Percentiles rank a stretch among this genome's conserved stretches.
phyloP scores from a whole-genome alignment of 2,113 vertebrate genomes.

The Bos taurus region DNA sequence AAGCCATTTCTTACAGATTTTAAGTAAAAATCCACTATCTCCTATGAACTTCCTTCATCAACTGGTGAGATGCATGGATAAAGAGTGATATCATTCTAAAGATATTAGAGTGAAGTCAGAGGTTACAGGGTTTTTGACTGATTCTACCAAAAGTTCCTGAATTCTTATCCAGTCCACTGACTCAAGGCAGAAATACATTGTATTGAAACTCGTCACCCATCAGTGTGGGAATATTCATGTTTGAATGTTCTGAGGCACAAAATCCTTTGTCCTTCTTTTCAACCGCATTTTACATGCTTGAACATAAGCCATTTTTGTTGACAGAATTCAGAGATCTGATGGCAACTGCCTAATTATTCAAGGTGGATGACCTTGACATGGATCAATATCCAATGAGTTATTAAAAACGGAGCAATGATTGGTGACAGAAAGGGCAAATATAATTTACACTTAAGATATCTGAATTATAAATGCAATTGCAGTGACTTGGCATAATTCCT shows the following conservation, averaged over 20 bases:
- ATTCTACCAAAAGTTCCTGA: background rate
- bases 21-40: background rate
- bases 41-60: background rate
- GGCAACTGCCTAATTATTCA: conserved; percentile 45
- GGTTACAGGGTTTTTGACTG: background rate
- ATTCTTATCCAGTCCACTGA: background rate
- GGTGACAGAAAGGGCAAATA: conserved; percentile 49
- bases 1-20: background rate
- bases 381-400: conserved; percentile 57
- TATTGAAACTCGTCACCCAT: background rate
- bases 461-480: conserved; percentile 67
- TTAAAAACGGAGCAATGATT: conserved; percentile 71
- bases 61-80: background rate
- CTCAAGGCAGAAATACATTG: background rate
- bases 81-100: background rate
- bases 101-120: background rate
- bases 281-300: background rate
- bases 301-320: background rate
- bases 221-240: background rate
- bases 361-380: conserved; percentile 56
- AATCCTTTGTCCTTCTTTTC: background rate
- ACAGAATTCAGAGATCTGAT: background rate
- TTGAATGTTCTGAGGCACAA: background rate
- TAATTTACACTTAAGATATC: conserved; percentile 44
- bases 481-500: conserved; percentile 42